phyloP scores from a whole-genome alignment of 2,113 vertebrate species.

The Actinemys pallida region DNA sequence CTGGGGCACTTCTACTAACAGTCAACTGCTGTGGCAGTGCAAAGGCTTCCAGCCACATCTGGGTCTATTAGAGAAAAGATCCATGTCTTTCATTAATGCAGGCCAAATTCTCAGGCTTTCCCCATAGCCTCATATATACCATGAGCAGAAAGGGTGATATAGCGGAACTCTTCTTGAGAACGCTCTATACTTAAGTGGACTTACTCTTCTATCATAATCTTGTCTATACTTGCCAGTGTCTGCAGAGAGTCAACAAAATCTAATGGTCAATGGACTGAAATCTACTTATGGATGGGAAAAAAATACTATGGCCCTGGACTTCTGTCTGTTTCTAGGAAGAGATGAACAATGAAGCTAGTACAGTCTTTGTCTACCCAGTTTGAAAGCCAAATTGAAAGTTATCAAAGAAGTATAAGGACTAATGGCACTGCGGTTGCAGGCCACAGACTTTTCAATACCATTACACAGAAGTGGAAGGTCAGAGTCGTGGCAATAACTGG shows the following conservation, averaged over 20 bases:
- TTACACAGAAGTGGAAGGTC: neutral
- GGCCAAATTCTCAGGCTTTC: neutral
- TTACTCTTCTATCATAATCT: neutral
- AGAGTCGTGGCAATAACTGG: neutral
- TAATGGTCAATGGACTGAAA: neutral
- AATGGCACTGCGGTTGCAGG: neutral
- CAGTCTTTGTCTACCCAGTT: neutral
- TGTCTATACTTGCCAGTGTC: neutral
- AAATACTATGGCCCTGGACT: neutral
- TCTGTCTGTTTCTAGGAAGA: neutral
- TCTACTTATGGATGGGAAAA: neutral
- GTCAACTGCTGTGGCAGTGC: conserved; percentile 9
- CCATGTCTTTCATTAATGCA: neutral
- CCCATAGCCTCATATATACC: accelerated
- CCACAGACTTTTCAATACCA: neutral
- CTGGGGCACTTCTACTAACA: neutral
- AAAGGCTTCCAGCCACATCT: neutral
- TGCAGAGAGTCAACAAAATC: neutral
- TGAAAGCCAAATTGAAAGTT: neutral
- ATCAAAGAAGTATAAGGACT: neutral
- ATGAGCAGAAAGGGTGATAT: neutral
- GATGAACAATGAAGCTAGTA: neutral
- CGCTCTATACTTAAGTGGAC: neutral
- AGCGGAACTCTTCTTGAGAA: neutral
- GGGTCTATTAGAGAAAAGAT: neutral